Base-by-base conservation (phyloP, 2,888 invertebrate genomes). In the Drosophila trichaetosa region DNA sequence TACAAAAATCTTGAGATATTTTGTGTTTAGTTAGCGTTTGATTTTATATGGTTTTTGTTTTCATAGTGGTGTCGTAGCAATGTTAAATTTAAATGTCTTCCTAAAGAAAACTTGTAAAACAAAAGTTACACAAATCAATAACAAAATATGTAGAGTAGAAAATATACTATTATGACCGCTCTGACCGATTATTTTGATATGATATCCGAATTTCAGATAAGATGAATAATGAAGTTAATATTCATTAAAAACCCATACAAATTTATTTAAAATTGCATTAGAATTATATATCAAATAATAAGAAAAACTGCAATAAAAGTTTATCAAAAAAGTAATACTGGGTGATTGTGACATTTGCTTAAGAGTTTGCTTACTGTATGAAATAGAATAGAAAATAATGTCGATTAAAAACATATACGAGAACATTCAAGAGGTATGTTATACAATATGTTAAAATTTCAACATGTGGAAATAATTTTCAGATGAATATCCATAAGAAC, bases 71-170 rank as follows among this genome's bases (percentile, higher is more conserved):
- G 65, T 36, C 64, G 74, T 64, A 56, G 42, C 70, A 58, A 61
- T 67, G 56, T 61, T 79, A 58, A 67, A 57, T 83, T 80, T 64
- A 80, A 78, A 76, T 79, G 90, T 90, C 90, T 90, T 90, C 89
- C 90, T 86, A 82, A 61, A 58, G 60, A 57, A 72, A 79, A 53
- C 11, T 53, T 70, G 51, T 63, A 51, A 72, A 57, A 42, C 52
- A 59, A 46, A 59, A 69, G 42, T 69, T 64, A 67, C 57, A 33
- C 51, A 59, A 56, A 66, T 60, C 24, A 68, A 60, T 54, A 33
- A 68, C 38, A 40, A 38, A 33, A 49, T 53, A 49, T 48, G 34
- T 52, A 60, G 46, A 69, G 27, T 51, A 52, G 29, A 21, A 16
- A 49, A 11, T 21, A 33, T 58, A 48, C 16, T 62, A 31, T 34